Percentiles rank a stretch among this genome's conserved stretches.
phyloP scores from a whole-genome alignment of 1,140 invertebrate genomes.

The Trichonephila clavata region DNA sequence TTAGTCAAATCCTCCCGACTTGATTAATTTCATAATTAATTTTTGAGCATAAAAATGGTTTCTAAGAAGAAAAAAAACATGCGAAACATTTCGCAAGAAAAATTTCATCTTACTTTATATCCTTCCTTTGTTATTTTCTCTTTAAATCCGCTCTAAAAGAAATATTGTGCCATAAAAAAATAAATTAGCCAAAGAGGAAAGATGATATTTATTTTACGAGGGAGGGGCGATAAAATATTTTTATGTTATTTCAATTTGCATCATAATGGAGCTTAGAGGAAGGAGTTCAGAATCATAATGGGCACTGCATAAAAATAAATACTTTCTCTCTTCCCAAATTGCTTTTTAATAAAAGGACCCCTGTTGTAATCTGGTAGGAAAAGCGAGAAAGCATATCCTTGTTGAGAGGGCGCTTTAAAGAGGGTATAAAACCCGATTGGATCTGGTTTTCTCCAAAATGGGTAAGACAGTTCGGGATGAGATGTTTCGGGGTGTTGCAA shows the following conservation, averaged over 20 bases:
- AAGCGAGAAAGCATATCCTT: not conserved
- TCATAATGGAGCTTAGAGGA: not conserved
- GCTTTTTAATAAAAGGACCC: conserved; percentile 44
- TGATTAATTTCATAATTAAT: conserved; percentile 41
- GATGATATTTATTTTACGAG: not conserved
- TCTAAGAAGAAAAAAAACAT: not conserved
- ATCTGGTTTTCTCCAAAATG: no score
- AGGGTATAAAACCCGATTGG: no score
- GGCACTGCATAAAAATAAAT: not conserved
- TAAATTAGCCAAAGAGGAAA: not conserved
- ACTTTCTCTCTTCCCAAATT: not conserved
- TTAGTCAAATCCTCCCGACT: not conserved
- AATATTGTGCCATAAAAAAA: conserved; percentile 5
- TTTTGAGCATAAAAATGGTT: not conserved
- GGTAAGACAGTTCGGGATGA: no score
- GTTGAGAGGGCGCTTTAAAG: no score
- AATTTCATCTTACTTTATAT: not conserved
- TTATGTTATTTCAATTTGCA: not conserved
- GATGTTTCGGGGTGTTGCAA: no score
- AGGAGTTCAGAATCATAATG: not conserved
- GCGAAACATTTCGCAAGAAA: not conserved
- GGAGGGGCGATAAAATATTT: not conserved
- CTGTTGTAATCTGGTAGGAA: not conserved
- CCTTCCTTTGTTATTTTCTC: not conserved
- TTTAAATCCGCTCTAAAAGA: not conserved